Evolutionary conservation across 2,888 invertebrate species (phyloP), one percentile per base, ranked within the genome.

Genomic region (Agonopterix alstromeriana): DNA sequence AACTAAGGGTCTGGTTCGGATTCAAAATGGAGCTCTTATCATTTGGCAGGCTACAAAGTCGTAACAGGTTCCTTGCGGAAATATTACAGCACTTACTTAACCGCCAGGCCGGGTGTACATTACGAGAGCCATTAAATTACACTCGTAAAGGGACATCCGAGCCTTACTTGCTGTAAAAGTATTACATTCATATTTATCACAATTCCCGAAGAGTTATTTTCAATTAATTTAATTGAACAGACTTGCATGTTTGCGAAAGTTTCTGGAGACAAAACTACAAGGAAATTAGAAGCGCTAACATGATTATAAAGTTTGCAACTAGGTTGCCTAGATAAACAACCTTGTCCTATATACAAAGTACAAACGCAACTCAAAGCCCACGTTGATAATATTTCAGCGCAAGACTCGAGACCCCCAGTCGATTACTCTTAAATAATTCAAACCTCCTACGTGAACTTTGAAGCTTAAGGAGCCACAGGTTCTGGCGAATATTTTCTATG

Each of bases 341-440:
- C 65, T 67, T 69, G 67, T 48, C 57, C 65, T 49, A 62, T 61
- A 62, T 62, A 58, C 42, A n/a, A n/a, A n/a, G n/a, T n/a, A n/a
- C 51, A 48, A 45, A 8, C 17, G 50, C 48, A 50, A 45, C 50
- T 43, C 56, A 54, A 60, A 58, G 61, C 57, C 62, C 57, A 65
- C 60, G 59, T 63, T 59, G 59, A 62, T 65, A 66, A 71, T 72
- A 74, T 70, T 61, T 64, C 63, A 65, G 57, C 48, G 50, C 27
- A 3, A 50, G 52, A 48, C 42, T 45, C 27, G 42, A 38, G 46
- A 55, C 58, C 61, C 61, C 61, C 63, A 55, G 50, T 60, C 57
- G 54, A 48, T 52, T 53, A 48, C 50, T 46, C 60, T 56, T 77
- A 62, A 74, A 75, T 76, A 70, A 77, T 77, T 73, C 69, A 74